Evolutionary conservation across 2,888 invertebrate genomes (phyloP), one percentile per base, ranked within the genome.

Genomic region (Craniophora ligustri): DNA sequence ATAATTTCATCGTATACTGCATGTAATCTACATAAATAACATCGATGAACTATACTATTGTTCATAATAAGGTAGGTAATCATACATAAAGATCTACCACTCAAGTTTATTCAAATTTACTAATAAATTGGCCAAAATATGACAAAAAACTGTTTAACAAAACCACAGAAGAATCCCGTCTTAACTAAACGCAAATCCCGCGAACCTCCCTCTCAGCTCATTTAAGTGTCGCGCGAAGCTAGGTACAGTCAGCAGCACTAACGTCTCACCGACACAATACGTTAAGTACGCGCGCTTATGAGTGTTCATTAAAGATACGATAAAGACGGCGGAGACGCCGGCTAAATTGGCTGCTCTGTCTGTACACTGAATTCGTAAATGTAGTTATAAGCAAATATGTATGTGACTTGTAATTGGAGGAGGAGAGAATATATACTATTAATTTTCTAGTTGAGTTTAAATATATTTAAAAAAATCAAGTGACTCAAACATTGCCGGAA

Each of bases 251-350:
- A 13, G 18, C 47, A 26, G 65, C 57, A 71, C 72, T 70, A 66
- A 62, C 67, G 70, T 63, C 79, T 78, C 75, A 76, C 74, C 78
- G 60, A 79, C 82, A 86, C 91, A 89, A 87, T 88, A 86, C 86
- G 83, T 80, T 88, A 88, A 91, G 85, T 83, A 86, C 84, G 82
- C 78, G 78, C 84, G 90, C 88, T 92, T 92, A 91, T 87, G 92
- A 92, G 88, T 93, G 92, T 93, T 91, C 92, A 88, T 91, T 91
- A 91, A 91, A 92, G 92, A 92, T 92, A 92, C 90, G 88, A 91
- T 91, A 91, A 92, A 91, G 91, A 89, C 91, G 88, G 82, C 84
- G 86, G 84, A 76, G 80, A 79, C 85, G 73, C 58, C 60, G 84
- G 76, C 79, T 86, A 85, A 88, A 89, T 88, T 89, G 88, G 84